Evolutionary conservation across 2,113 vertebrate genomes (phyloP).

Genomic region (Callocephalon fimbriatum): DNA sequence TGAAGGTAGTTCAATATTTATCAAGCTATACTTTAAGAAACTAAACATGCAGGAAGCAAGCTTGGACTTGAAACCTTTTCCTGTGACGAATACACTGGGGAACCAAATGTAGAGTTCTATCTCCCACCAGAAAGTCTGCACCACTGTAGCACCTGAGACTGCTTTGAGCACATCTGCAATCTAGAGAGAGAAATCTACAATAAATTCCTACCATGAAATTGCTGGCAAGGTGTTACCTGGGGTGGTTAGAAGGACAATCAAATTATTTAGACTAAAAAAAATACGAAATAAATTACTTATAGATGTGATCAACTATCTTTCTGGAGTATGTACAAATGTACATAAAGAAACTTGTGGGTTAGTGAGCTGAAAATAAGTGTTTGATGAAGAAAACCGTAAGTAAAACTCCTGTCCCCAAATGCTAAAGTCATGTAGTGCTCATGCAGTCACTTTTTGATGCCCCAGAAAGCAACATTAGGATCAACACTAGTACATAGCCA

Average conservation of each 20-base stretch:
- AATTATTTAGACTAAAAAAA: background rate
- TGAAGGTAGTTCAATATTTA: background rate
- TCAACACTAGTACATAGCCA: background rate
- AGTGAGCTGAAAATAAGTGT: background rate
- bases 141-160: background rate
- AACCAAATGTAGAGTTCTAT: background rate
- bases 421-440: background rate
- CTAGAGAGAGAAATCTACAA: background rate
- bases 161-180: background rate
- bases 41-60: background rate
- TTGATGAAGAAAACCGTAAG: background rate
- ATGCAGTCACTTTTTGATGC: background rate
- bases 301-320: background rate
- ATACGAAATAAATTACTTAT: background rate
- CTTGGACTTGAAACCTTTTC: background rate
- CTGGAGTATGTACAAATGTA: background rate
- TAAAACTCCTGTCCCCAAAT: background rate
- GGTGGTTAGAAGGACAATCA: accelerated
- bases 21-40: background rate
- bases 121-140: background rate
- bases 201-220: background rate
- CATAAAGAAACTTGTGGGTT: background rate
- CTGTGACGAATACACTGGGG: background rate
- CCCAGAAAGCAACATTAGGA: background rate
- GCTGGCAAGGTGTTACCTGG: background rate